Evolutionary conservation across 92 coral and sea anemone species (phyloP), one percentile per base, ranked within the genome.

Genomic region (Diadumene lineata): DNA sequence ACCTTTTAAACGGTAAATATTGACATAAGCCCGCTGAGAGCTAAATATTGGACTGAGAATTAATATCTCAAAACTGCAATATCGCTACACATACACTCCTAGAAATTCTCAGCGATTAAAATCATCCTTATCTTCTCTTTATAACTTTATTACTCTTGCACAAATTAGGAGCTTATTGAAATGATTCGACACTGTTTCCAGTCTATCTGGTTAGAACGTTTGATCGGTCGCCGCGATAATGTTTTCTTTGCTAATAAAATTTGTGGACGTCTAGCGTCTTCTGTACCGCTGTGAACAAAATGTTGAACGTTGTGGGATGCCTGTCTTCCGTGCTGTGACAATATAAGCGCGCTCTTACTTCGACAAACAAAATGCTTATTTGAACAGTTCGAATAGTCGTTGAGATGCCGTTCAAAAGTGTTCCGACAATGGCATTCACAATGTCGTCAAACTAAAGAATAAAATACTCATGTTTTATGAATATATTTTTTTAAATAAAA

Each of bases 21-120:
- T 74, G 79, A 74, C 79, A 74, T 74, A 60, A 57, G 50, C 79
- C 79, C 43, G 69, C 79, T 63, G 79, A 13, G 79, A 28, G 48
- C 68, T 50, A 74, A 74, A 60, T 63, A 74, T 61, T 63, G 60
- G 58, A 33, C 19, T 38, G 22, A 33, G 53, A 74, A 60, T 74
- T 74, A 74, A 74, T 74, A 74, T 57, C 34, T 38, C 23, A 43
- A n/a, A 22, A 21, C 38, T 46, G 48, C 62, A 43, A 60, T 57
- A 63, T 63, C 51, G 43, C 66, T 74, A 30, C 50, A 53, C 16
- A 74, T 38, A 38, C 48, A 38, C 13, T 4, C 6, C 48, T 38
- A 6, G 48, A 4, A 34, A 43, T 34, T 16, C 6, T 4, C 48
- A 4, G 48, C 6, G 13, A 38, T 13, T 38, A 38, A 57, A 26